Conservation (phyloP, 2,797 vertebrate species). For the Toxotes lorentzi region DNA sequence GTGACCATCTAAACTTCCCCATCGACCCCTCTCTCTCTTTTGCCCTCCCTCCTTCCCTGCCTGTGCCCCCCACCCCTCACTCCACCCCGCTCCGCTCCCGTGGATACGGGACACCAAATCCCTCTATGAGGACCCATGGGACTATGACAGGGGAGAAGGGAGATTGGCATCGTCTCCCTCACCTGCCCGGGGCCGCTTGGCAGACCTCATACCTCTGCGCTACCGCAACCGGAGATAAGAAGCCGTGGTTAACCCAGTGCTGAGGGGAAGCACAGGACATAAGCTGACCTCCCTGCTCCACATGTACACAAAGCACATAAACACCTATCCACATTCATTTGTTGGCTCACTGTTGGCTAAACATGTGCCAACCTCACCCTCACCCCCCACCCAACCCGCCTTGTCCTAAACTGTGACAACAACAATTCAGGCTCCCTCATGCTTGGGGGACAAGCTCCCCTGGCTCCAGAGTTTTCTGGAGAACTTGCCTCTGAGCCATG, state of each 20-base stretch:
- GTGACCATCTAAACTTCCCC: slow-evolving; percentile 61
- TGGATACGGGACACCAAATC: slow-evolving; percentile 84
- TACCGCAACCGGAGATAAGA: slow-evolving; percentile 63
- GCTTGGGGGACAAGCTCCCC: slow-evolving; percentile 64
- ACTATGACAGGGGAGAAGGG: slow-evolving; percentile 81
- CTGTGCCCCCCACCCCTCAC: slow-evolving; percentile 71
- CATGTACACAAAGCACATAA: slow-evolving; percentile 24
- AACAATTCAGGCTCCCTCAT: slow-evolving; percentile 61
- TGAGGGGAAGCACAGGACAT: slow-evolving; percentile 33
- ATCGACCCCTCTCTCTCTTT: slow-evolving; percentile 38
- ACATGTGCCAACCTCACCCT: slow-evolving; percentile 50
- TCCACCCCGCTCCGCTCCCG: slow-evolving; percentile 81
- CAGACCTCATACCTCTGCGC: slow-evolving; percentile 66
- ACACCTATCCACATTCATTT: slow-evolving; percentile 48
- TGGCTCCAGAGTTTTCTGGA: slow-evolving; percentile 68
- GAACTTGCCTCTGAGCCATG: slow-evolving; percentile 79
- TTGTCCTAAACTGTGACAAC: slow-evolving; percentile 61
- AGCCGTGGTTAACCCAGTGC: slow-evolving; percentile 47
- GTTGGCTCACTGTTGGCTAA: slow-evolving; percentile 55
- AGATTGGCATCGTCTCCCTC: slow-evolving; percentile 78
- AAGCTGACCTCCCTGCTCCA: slow-evolving; percentile 31
- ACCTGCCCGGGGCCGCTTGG: slow-evolving; percentile 73
- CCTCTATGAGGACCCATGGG: slow-evolving; percentile 73
- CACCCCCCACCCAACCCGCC: slow-evolving; percentile 18
- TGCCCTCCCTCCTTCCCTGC: slow-evolving; percentile 50